Conservation (phyloP, 2,113 vertebrate species). For the Vulpes vulpes region DNA sequence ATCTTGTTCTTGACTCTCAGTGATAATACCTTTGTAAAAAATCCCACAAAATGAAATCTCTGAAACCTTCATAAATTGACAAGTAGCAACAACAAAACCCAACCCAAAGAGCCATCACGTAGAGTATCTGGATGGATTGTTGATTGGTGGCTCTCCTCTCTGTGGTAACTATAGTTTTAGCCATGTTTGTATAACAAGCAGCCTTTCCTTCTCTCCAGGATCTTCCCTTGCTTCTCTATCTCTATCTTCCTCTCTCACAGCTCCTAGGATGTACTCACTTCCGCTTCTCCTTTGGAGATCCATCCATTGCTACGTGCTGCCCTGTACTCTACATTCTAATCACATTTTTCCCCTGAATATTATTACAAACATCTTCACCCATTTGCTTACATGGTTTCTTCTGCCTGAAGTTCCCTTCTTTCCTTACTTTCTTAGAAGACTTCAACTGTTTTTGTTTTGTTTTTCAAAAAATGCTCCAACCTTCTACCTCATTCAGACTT, state of each 20-base stretch:
- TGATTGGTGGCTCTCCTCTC: too few species aligned
- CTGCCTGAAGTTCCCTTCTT: not conserved
- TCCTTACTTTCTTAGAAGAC: not conserved
- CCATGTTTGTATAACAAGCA: accelerated
- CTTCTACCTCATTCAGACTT: not conserved
- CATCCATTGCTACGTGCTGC: not conserved
- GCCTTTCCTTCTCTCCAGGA: too few species aligned
- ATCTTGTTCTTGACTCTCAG: not conserved
- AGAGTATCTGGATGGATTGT: accelerated
- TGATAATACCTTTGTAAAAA: not conserved
- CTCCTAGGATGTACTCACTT: not conserved
- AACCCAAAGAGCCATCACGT: not conserved
- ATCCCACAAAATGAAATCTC: not conserved
- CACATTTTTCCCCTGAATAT: not conserved
- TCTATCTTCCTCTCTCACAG: not conserved
- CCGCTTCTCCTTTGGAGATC: not conserved
- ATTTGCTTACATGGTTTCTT: not conserved
- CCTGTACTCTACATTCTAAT: not conserved
- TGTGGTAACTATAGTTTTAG: not conserved
- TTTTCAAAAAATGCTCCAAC: not conserved
- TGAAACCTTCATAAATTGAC: not conserved
- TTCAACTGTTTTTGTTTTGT: not conserved
- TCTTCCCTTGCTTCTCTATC: not conserved
- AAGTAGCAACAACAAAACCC: not conserved
- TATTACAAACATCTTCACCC: not conserved